A percentile compares a stretch with the other conserved stretches of the same genome.
Conservation (phyloP, 2,888 invertebrate genomes). For the Perizoma affinitatum region DNA sequence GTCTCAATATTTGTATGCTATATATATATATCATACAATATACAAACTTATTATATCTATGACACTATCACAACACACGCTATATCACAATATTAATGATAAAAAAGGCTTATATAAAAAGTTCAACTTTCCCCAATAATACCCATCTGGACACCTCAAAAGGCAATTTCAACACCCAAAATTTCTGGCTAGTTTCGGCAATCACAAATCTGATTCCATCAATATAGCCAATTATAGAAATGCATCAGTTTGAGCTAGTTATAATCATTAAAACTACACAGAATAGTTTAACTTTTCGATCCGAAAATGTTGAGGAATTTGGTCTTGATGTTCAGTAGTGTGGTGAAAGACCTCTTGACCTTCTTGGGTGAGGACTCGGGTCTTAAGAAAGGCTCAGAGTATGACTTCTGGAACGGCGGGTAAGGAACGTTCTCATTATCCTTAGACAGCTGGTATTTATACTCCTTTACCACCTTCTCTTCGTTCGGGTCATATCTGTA, state of each 20-base stretch:
- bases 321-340: constrained; percentile 74
- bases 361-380: constrained; percentile 69
- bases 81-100: constrained; percentile 62
- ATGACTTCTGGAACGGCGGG: constrained; percentile 62
- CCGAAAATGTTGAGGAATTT: constrained; percentile 77
- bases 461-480: constrained; percentile 77
- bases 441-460: constrained; percentile 72
- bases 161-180: constrained; percentile 16
- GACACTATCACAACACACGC: constrained; percentile 66
- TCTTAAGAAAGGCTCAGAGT: constrained; percentile 73
- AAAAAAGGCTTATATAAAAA: constrained; percentile 33
- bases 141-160: constrained; percentile 25
- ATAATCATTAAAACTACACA: constrained; percentile 43
- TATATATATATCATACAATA: constrained; percentile 21
- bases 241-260: constrained; percentile 79
- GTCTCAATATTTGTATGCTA: constrained; percentile 15
- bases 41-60: constrained; percentile 28
- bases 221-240: constrained; percentile 59
- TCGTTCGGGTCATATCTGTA: constrained; percentile 77
- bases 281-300: constrained; percentile 66
- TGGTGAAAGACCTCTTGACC: constrained; percentile 77
- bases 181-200: constrained; percentile 51
- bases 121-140: constrained; percentile 40
- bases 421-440: constrained; percentile 47
- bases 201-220: constrained; percentile 41